Base-by-base conservation (phyloP, 2,113 vertebrate genomes). In the Benitochromis conjunctus region DNA sequence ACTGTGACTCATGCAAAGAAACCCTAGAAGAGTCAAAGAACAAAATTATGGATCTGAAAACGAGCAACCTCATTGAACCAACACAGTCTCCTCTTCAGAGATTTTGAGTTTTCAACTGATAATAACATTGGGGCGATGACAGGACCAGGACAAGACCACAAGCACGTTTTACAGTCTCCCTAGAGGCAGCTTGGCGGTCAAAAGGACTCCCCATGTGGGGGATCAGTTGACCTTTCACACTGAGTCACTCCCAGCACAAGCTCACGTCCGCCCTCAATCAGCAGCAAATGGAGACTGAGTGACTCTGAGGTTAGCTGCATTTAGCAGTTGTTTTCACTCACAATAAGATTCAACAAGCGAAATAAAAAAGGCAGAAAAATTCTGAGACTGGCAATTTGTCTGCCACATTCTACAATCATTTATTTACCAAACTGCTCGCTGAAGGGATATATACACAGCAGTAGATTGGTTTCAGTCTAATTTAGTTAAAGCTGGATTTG, bases 171-270 rank as follows among this genome's bases (percentile, higher is more conserved):
- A 43, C 55, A 24, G 53, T 69, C 21, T 54, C 24, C 16, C 0
- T 18, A 41, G 78, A 60, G 78, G 1, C 4, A 29, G 55, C 55
- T 55, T 24, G 10, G 38, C 0, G 24, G 10, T 60, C 78, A 80
- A 41, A 76, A 29, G 76, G 29, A 29, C 38, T 64, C 88, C 46
- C 36, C 79, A 9, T 83, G 86, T 84, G 86, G 81, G 83, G 83
- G 90, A 85, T 66, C 38, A 29, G 43, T 26, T 9, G 86, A 85
- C 88, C 86, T 86, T 88, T 90, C 80, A 46, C 80, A 36, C 51
- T 3, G 60, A 60, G 38, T 66, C 24, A 14, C 29, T 77, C 24
- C 58, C 62, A 76, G 83, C 62, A 38, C 4, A 2, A 79, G 62
- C 60, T 88, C 90, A 90, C 64, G 16, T 92, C 86, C 3, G 34